Conservation (phyloP, 2,113 vertebrate genomes). For the Phalacrocorax pelagicus region DNA sequence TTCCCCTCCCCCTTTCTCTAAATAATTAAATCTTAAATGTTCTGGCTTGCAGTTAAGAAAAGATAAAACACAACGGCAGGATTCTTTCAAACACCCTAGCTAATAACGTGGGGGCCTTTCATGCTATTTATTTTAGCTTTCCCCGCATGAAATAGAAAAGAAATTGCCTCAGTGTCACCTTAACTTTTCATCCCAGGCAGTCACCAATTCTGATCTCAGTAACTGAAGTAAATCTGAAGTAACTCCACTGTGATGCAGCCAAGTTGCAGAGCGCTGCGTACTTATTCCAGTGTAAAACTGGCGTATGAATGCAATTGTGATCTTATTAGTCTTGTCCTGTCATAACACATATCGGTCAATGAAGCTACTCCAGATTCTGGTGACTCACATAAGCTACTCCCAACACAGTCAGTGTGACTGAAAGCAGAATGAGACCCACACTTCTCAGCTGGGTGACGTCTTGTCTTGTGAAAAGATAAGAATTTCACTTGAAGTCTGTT, state of each 20-base stretch:
- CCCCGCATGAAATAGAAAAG: slow-evolving; percentile 3
- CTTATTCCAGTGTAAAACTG: neutral
- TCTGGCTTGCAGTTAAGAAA: slow-evolving; percentile 52
- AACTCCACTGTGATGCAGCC: neutral
- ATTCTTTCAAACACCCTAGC: slow-evolving; percentile 48
- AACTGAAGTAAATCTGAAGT: neutral
- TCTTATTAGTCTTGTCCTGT: neutral
- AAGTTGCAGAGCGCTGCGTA: neutral
- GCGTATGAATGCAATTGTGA: rapidly evolving
- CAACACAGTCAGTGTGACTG: neutral
- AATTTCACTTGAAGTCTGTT: neutral
- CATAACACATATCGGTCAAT: neutral
- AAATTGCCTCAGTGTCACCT: slow-evolving; percentile 22
- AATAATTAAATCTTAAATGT: slow-evolving; percentile 62
- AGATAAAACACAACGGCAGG: slow-evolving; percentile 52
- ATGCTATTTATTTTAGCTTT: slow-evolving; percentile 54
- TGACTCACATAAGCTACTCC: neutral
- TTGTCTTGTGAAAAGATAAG: neutral
- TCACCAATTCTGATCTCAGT: neutral
- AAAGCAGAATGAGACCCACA: neutral
- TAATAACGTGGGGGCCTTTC: slow-evolving; percentile 3
- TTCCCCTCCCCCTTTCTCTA: slow-evolving; percentile 42
- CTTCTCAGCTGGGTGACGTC: neutral
- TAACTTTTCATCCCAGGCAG: neutral
- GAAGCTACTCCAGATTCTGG: neutral